A percentile compares a stretch with the other conserved stretches of the same genome.
Evolutionary conservation across 2,797 vertebrate genomes (phyloP).

Genomic region (Neostethus bicornis): DNA sequence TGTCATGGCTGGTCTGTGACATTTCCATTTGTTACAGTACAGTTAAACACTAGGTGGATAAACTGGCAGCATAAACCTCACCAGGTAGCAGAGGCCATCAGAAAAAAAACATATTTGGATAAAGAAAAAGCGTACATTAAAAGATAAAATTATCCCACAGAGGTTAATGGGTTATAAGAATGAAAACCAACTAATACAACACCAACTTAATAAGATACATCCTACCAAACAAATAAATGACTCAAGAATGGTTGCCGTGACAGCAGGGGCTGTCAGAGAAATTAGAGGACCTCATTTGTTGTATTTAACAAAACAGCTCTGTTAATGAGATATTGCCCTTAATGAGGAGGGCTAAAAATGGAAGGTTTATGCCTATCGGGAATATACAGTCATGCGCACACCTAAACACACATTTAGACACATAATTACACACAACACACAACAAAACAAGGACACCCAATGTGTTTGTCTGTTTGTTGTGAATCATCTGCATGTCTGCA

Average conservation of each 20-base stretch:
- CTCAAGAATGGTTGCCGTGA: not conserved
- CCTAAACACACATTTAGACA: no score
- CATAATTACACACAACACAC: no score
- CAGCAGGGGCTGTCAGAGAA: not conserved
- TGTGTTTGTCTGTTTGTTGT: no score
- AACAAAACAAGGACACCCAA: no score
- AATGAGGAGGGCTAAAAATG: not conserved
- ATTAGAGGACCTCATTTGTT: not conserved
- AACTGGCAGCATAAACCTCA: conserved; percentile 13
- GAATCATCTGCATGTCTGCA: no score
- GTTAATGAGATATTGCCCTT: not conserved
- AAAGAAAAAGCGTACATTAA: conserved; percentile 7
- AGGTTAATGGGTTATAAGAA: no score
- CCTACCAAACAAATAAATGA: conserved; percentile 2
- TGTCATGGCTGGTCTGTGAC: conserved; percentile 43
- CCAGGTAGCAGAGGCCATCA: conserved; percentile 24
- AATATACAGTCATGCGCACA: not conserved
- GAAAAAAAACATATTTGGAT: not conserved
- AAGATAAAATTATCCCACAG: no score
- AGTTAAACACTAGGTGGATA: conserved; percentile 37
- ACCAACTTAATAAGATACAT: conserved; percentile 2
- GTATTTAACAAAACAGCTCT: not conserved
- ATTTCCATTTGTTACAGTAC: conserved; percentile 65
- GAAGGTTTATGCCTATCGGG: not conserved
- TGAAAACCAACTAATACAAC: no score